Conservation (phyloP, 2,888 invertebrate genomes). For the Myathropa florea region DNA sequence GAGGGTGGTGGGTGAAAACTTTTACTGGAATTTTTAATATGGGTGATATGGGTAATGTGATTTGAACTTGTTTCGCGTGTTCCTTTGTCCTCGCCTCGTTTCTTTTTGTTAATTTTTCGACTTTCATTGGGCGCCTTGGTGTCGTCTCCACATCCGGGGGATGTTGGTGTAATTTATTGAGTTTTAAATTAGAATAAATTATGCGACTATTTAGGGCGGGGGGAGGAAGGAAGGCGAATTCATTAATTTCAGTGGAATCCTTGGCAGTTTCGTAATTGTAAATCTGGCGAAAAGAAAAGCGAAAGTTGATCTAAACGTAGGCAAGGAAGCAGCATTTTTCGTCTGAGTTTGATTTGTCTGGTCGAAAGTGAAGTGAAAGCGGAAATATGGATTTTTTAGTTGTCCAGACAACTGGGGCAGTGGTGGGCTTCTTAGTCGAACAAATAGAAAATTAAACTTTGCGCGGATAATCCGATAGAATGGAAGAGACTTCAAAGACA, state of each 20-base stretch:
- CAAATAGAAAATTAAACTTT: too few species aligned
- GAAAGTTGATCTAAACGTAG: background rate
- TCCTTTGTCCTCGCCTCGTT: background rate
- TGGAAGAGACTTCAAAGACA: too few species aligned
- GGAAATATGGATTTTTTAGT: background rate
- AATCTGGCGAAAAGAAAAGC: background rate
- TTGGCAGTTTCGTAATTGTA: background rate
- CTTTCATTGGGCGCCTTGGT: background rate
- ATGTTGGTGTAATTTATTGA: conserved; percentile 42
- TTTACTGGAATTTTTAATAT: conserved; percentile 31
- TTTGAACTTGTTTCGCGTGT: conserved; percentile 22
- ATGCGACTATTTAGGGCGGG: background rate
- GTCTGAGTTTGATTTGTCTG: background rate
- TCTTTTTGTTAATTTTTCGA: background rate
- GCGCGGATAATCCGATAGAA: too few species aligned
- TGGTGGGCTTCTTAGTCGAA: too few species aligned
- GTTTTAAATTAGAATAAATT: conserved; percentile 55
- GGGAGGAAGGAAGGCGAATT: background rate
- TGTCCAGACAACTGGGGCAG: background rate
- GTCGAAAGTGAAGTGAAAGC: background rate
- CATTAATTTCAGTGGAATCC: conserved; percentile 20
- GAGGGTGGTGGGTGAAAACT: conserved; percentile 2
- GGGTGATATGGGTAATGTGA: conserved; percentile 56
- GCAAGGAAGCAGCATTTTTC: background rate
- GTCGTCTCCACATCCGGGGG: background rate